Evolutionary conservation across 2,113 vertebrate species (phyloP), one percentile per base, ranked within the genome.

Genomic region (Reinhardtius hippoglossoides): DNA sequence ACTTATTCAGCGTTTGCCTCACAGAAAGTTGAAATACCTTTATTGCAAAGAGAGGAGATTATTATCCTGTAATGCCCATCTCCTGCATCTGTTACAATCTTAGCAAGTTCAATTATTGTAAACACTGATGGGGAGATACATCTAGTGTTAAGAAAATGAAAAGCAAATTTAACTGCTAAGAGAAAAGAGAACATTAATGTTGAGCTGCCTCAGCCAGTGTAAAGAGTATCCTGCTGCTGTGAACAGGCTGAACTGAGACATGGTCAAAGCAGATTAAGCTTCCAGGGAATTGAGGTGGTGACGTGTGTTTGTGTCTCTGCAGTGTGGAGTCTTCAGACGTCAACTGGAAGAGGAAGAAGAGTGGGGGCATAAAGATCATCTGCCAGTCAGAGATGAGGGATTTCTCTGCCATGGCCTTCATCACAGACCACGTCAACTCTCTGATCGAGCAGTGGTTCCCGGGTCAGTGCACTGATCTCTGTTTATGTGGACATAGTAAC

Each of bases 391-490:
- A 98, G 81, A 87, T 79, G 26, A 95, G 97, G 83, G 98, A 99
- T 89, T 99, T 99, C 86, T 99, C 98, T 0, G 98, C 97, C 1
- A 97, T 99, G 96, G 98, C 98, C 0, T 99, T 99, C 85, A 97
- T 99, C 92, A 98, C 98, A 0, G 98, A 99, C 90, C 98, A 99
- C 1, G 95, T 99, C 89, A 98, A 97, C 81, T 95, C 96, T 26
- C 88, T 99, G 78, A 98, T 99, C 4, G 98, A 99, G 81, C 98
- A 99, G 92, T 99, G 98, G 98, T 99, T 99, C 91, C 98, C 98
- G 1, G 97, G 98, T 99, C 91, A 96, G 97, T 91, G 10, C 48
- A 0, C 12, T 54, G 21, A 5, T 6, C 21, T 42, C n/a, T 61
- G 8, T 65, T 61, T n/a, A 0, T 50, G 40, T 63, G 12, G 8